These are phyloP conservation scores for Marcusenius ussheri DNA, from an alignment of 2,113 vertebrate species.

Conservation along the genomic window DNA sequence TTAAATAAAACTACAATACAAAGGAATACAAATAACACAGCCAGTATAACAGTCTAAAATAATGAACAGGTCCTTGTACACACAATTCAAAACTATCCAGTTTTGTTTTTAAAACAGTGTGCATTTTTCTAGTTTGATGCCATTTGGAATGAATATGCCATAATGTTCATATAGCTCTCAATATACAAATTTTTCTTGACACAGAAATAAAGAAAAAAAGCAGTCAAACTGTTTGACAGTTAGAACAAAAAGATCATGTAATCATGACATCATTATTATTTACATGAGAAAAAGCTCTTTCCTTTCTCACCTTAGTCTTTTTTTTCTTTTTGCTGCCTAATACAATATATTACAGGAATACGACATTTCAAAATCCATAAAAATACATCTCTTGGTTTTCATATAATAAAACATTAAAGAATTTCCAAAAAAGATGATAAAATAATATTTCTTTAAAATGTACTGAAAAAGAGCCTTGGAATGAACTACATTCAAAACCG, in stretches of 20 bases:
- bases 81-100: slow-evolving; percentile 16
- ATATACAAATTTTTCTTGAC: slow-evolving; percentile 47
- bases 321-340: slow-evolving; percentile 54
- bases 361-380: slow-evolving; percentile 32
- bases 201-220: slow-evolving; percentile 46
- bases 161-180: slow-evolving; percentile 25
- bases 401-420: slow-evolving; percentile 4
- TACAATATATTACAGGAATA: slow-evolving; percentile 45
- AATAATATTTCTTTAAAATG: background rate
- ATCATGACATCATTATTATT: slow-evolving; percentile 47
- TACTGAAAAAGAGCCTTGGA: background rate
- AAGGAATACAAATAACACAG: background rate
- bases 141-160: slow-evolving; percentile 3
- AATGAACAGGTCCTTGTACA: background rate
- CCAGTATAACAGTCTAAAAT: background rate
- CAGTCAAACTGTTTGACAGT: slow-evolving; percentile 49
- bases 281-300: slow-evolving; percentile 33
- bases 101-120: background rate
- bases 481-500: slow-evolving; percentile 13
- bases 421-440: background rate
- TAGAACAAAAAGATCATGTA: slow-evolving; percentile 47
- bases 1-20: background rate
- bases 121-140: background rate
- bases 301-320: slow-evolving; percentile 12
- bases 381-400: slow-evolving; percentile 15